phyloP scores from a whole-genome alignment of 2,113 vertebrate species.

The Ardeotis arabs region DNA sequence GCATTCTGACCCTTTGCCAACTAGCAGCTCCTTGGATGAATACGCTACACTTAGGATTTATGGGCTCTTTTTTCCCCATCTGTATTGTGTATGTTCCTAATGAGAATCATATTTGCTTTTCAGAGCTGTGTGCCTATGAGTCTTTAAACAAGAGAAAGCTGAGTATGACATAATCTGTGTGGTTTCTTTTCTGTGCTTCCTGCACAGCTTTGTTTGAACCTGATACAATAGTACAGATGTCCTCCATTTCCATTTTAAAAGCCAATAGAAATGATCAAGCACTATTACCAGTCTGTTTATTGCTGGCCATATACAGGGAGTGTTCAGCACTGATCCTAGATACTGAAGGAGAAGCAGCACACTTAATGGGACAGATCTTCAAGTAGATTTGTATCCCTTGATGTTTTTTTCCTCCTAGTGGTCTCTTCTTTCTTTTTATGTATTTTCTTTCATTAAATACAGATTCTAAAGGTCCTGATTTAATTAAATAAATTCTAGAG shows the following conservation, averaged over 20 bases:
- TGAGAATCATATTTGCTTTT: slow-evolving; percentile 42
- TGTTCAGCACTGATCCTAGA: not conserved
- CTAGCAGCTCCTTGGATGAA: slow-evolving; percentile 1
- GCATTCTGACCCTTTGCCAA: slow-evolving; percentile 9
- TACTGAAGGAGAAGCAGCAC: not conserved
- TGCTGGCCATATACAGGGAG: not conserved
- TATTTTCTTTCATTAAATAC: not conserved
- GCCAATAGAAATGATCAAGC: not conserved
- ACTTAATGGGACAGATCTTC: not conserved
- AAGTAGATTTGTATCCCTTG: not conserved
- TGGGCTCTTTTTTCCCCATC: not conserved
- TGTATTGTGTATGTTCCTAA: slow-evolving; percentile 34
- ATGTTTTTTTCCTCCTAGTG: not conserved
- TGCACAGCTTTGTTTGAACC: slow-evolving; percentile 10
- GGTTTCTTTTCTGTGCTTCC: not conserved
- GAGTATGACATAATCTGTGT: not conserved
- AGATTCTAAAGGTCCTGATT: not conserved
- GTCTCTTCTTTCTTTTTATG: not conserved
- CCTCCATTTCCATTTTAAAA: slow-evolving; percentile 45
- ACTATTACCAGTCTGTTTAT: not conserved
- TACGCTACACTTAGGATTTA: not conserved
- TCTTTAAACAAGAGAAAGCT: slow-evolving; percentile 36
- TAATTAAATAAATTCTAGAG: not conserved
- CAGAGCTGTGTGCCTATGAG: not conserved
- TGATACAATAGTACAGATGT: not conserved